Base-by-base conservation (phyloP, 2,888 invertebrate genomes). In the Nomada ruficornis region DNA sequence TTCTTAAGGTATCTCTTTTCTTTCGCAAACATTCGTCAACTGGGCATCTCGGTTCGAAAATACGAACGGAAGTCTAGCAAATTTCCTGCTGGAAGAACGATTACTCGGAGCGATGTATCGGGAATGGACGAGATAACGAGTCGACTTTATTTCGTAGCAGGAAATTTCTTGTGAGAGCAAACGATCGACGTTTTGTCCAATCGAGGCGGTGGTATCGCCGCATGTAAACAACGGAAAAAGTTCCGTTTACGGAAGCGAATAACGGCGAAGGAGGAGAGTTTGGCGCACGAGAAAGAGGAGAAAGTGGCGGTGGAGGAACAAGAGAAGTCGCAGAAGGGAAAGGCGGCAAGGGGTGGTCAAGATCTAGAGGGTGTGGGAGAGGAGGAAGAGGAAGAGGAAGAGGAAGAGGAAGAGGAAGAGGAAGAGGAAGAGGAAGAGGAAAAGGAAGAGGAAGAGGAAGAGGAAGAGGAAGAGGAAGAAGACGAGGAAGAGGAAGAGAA, bases 211-310 rank as follows among this genome's bases (percentile, higher is more conserved):
- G 68, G 64, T 57, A 26, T 13, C 69, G 57, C 71, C 80, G 59
- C 64, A 74, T 69, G 84, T 76, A 57, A 75, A 74, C 77, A 77
- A 67, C 77, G 73, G 72, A 77, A 82, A 68, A 62, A 62, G 69
- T 55, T 70, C 57, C 42, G 60, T 76, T 42, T 62, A 68, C 69
- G 70, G 67, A 65, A 77, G 65, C 63, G 60, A 71, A 55, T 59
- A 67, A 59, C 64, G 60, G 68, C 36, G 11, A 26, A 68, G 29
- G 64, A 64, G 68, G 62, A 72, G 55, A 62, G 74, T 69, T 67
- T 70, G 74, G 52, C 67, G 59, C 23, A 60, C 7, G 59, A 64
- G 77, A 54, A 52, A 70, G 50, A 59, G 65, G 42, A 67, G 70
- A 54, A 55, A 36, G 70, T 36, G 54, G 77, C 23, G 64, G 54